Evolutionary conservation across 2,113 vertebrate species (phyloP).

Genomic region (Arothron firmamentum): DNA sequence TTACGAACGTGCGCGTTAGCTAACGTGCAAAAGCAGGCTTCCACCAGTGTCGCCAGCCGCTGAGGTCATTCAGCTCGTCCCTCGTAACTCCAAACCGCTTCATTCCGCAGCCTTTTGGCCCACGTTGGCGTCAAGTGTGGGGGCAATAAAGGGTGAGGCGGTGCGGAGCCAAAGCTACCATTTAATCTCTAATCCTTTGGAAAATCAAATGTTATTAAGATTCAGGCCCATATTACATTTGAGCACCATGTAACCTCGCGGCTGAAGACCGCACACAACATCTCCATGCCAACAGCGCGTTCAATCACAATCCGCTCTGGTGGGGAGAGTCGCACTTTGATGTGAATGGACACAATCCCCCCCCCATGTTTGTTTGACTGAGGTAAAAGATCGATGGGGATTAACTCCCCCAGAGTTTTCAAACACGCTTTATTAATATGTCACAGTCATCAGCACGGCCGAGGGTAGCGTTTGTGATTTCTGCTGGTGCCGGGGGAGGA

Average conservation of each 20-base stretch:
- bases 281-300: slow-evolving; percentile 62
- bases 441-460: slow-evolving; percentile 59
- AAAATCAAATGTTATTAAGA: slow-evolving; percentile 37
- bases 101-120: slow-evolving; percentile 32
- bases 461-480: slow-evolving; percentile 46
- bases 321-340: slow-evolving; percentile 41
- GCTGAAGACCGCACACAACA: slow-evolving; percentile 66
- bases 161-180: slow-evolving; percentile 12
- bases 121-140: slow-evolving; percentile 18
- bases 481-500: slow-evolving; percentile 29
- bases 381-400: slow-evolving; percentile 72
- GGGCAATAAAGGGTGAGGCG: slow-evolving; percentile 36
- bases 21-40: slow-evolving; percentile 16
- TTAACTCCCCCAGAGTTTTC: slow-evolving; percentile 60
- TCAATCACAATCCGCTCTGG: slow-evolving; percentile 64
- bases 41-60: slow-evolving; percentile 4
- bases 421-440: slow-evolving; percentile 63
- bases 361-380: slow-evolving; percentile 59
- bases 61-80: slow-evolving; percentile 28
- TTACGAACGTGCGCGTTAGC: slow-evolving; percentile 15
- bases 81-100: slow-evolving; percentile 33
- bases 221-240: slow-evolving; percentile 42
- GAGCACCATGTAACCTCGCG: slow-evolving; percentile 61
- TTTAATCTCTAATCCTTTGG: slow-evolving; percentile 49
- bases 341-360: slow-evolving; percentile 44